Conservation (phyloP, 1,140 invertebrate genomes). For the Copidosoma floridanum region DNA sequence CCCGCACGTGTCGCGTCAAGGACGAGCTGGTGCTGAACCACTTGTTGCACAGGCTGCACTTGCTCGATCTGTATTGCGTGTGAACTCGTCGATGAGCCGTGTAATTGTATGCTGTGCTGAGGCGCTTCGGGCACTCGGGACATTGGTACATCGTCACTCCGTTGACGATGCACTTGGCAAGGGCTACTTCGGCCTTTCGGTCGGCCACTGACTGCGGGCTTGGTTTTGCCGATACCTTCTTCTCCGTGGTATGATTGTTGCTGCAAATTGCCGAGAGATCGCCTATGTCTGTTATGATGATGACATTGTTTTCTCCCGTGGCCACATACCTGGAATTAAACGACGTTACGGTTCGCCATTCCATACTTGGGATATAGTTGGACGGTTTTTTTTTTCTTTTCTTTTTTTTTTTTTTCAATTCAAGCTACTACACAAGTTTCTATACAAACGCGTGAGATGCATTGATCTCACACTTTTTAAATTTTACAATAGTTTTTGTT, state of each 20-base stretch:
- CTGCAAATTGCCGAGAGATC: too few relatives aligned
- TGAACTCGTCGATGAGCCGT: constrained; percentile 48
- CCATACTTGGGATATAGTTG: not conserved
- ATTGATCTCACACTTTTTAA: too few relatives aligned
- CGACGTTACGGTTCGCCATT: constrained; percentile 22
- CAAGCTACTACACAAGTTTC: too few relatives aligned
- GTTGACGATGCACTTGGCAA: constrained; percentile 16
- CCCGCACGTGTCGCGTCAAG: constrained; percentile 40
- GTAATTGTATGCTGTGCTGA: constrained; percentile 46
- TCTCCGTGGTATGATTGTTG: too few relatives aligned
- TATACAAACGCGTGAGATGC: too few relatives aligned
- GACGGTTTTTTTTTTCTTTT: too few relatives aligned
- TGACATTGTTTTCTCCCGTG: constrained; percentile 1
- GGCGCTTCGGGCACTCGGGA: constrained; percentile 45
- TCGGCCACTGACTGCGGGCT: too few relatives aligned
- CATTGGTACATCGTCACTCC: constrained; percentile 49
- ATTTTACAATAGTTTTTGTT: too few relatives aligned
- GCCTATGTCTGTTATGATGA: constrained; percentile 12
- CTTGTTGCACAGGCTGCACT: constrained; percentile 26
- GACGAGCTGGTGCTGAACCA: constrained; percentile 27
- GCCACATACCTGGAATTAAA: constrained; percentile 21
- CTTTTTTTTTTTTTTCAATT: too few relatives aligned
- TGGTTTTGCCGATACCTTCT: not conserved
- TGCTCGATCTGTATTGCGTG: not conserved
- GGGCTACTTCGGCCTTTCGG: not conserved